These are phyloP conservation scores for Noctua comes DNA, from an alignment of 2,888 invertebrate species.

Conservation along the genomic window DNA sequence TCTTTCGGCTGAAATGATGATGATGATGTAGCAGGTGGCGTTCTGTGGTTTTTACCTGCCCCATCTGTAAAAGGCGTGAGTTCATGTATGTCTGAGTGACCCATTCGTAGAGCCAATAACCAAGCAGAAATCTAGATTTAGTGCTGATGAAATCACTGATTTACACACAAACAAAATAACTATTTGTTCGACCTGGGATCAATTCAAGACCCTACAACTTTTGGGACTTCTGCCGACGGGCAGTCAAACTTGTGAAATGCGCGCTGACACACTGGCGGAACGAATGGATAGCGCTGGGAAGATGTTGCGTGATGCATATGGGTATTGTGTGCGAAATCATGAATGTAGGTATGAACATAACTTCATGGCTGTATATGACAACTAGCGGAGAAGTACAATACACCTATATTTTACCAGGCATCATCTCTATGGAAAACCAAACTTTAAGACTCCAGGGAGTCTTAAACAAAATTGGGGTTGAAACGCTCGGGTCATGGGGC, in stretches of 20 bases:
- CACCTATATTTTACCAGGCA: background rate
- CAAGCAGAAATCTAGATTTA: background rate
- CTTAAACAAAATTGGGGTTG: too few species aligned
- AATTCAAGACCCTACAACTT: background rate
- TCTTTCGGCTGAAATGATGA: too few species aligned
- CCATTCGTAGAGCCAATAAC: background rate
- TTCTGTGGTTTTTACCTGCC: too few species aligned
- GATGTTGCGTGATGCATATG: constrained; percentile 20
- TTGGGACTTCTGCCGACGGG: background rate
- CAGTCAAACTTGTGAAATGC: constrained; percentile 72
- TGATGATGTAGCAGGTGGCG: too few species aligned
- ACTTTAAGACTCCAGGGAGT: too few species aligned
- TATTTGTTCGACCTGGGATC: background rate
- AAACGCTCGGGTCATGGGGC: too few species aligned
- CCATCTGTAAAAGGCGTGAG: too few species aligned
- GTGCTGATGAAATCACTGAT: background rate
- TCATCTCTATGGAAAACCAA: background rate
- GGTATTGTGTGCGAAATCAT: constrained; percentile 15
- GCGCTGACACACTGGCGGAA: constrained; percentile 53
- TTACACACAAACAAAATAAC: background rate
- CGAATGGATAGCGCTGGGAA: constrained; percentile 39
- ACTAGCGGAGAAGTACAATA: background rate
- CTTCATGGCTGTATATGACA: background rate
- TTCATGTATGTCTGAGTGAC: too few species aligned
- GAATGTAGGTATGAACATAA: background rate